Base-by-base conservation (phyloP, 1,140 invertebrate genomes). In the Trachelipus rathkii region DNA sequence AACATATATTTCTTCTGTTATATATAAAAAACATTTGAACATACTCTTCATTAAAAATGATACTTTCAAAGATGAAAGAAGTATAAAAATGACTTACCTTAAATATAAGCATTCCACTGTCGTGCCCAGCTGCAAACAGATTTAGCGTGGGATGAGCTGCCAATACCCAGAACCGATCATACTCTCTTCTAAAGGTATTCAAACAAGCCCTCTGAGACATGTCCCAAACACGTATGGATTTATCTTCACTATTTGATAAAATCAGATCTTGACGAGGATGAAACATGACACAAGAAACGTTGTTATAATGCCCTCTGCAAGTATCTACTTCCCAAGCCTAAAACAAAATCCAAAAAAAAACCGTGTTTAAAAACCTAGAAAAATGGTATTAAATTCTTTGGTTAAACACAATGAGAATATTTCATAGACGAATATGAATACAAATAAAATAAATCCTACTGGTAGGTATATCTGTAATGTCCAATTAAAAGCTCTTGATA, bases 251-350 rank as follows among this genome's bases (percentile, higher is more conserved):
- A 86, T 99, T 99, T 44, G 95, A 97, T 9, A 99, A 86, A 80
- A 99, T 97, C 9, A 98, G 87, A 83, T 99, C 98, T 86, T 98
- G 95, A 19, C 95, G 88, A 0, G 97, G 97, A 87, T 99, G 97
- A 85, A 99, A 99, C 9, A 99, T 85, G 0, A 96, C 95, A 84
- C 96, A 98, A 0, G 96, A 99, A 0, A 99, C 97, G 85, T 99
- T 99, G 87, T 99, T 98, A 87, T 99, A 99, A 86, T 99, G 98
- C 0, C 98, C 97, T 69, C 98, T 89, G 82, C 96, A 99, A 0
- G 96, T 97, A 84, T 99, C 98, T 23, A 99, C 95, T 86, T 99
- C 97, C 97, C 97, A 99, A 0, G 97, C 97, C 88, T 92, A 77
- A 6, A 67, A 74, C 1, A 76, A 72, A 73, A 79, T 67, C 13